Evolutionary conservation across 2,113 vertebrate species (phyloP).

Genomic region (Bubo bubo): DNA sequence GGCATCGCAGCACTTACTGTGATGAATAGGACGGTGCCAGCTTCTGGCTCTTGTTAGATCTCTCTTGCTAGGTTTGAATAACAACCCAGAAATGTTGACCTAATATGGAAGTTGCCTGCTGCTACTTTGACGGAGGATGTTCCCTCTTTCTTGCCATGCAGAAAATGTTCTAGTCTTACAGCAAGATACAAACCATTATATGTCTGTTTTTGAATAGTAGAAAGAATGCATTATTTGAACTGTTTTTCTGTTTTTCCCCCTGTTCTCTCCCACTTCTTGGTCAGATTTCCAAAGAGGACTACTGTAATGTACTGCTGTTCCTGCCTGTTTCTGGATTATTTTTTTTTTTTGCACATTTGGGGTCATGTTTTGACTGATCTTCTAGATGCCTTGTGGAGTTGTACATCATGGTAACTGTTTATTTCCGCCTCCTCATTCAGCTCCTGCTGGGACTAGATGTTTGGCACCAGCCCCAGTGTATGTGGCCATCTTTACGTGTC

Average conservation of each 20-base stretch:
- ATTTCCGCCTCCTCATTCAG: neutral
- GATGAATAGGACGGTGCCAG: neutral
- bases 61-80: constrained; percentile 34
- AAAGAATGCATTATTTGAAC: constrained; percentile 22
- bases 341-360: neutral
- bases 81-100: constrained; percentile 42
- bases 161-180: neutral
- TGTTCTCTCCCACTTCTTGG: neutral
- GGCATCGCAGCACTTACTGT: neutral
- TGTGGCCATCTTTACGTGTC: accelerated
- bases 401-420: neutral
- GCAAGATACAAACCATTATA: constrained; percentile 20
- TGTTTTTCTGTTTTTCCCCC: neutral
- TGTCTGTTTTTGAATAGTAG: neutral
- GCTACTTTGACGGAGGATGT: constrained; percentile 21
- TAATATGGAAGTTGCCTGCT: constrained; percentile 64
- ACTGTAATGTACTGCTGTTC: neutral
- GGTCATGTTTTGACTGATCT: neutral
- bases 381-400: neutral
- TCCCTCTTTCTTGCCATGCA: constrained; percentile 16
- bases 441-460: neutral
- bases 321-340: neutral
- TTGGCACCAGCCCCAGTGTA: neutral
- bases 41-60: constrained; percentile 31
- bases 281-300: neutral